Evolutionary conservation across 53 echinoderm and acorn worm genomes (phyloP).

Genomic region (Echinometra lucunter): DNA sequence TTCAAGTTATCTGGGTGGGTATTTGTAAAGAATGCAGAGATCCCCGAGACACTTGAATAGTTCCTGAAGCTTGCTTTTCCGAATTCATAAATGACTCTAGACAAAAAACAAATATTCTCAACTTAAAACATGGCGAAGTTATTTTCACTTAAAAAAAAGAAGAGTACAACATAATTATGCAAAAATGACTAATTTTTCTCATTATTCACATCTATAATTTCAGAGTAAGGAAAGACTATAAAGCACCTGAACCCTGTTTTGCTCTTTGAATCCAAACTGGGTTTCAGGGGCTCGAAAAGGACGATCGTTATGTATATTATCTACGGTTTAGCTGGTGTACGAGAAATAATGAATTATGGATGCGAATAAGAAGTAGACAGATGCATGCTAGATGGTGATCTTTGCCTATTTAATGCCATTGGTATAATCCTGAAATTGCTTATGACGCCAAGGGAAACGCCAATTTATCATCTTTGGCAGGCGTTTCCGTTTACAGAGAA

Average conservation of each 20-base stretch:
- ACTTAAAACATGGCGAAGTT: background rate
- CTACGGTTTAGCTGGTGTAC: background rate
- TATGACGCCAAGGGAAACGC: conserved; percentile 4
- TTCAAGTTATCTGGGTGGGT: background rate
- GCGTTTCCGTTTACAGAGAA: conserved; percentile 37
- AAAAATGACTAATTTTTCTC: too few species aligned
- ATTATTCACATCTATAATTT: too few species aligned
- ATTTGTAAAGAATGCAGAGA: background rate
- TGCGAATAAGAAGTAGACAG: conserved; percentile 23
- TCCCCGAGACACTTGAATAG: background rate
- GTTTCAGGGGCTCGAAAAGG: background rate
- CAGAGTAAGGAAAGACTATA: too few species aligned
- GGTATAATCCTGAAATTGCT: conserved; percentile 13
- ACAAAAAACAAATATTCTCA: background rate
- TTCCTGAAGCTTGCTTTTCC: background rate
- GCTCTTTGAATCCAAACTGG: background rate
- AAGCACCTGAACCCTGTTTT: too few species aligned
- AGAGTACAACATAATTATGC: too few species aligned
- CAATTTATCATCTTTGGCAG: conserved; percentile 38
- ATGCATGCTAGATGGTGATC: background rate
- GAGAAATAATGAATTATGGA: conserved; percentile 29
- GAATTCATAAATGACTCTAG: background rate
- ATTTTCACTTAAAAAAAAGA: background rate
- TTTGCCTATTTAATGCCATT: background rate
- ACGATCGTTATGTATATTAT: conserved; percentile 16